A percentile compares a stretch with the other conserved stretches of the same genome.
Evolutionary conservation across 2,888 invertebrate species (phyloP).

Genomic region (Tolmerus cingulatus): DNA sequence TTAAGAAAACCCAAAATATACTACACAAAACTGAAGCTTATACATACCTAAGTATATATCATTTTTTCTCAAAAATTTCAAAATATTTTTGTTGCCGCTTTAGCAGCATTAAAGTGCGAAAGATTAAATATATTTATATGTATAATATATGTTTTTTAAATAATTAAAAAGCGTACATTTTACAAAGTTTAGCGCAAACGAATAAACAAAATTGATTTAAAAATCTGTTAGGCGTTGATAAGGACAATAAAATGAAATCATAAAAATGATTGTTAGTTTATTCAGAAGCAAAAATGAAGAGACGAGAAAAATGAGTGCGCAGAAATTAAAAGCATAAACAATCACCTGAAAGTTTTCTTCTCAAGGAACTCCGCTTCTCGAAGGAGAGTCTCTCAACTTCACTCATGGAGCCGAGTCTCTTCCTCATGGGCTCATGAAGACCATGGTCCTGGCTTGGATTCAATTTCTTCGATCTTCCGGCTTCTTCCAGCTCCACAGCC

Average conservation of each 20-base stretch:
- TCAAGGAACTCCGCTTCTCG: conserved; percentile 64
- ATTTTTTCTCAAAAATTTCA: too few relatives aligned
- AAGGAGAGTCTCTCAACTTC: conserved; percentile 64
- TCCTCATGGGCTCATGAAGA: conserved; percentile 55
- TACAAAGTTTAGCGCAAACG: neutral
- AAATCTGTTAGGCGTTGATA: neutral
- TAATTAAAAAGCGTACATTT: too few relatives aligned
- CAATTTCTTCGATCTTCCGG: conserved; percentile 64
- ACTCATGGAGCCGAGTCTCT: conserved; percentile 66
- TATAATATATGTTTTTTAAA: too few relatives aligned
- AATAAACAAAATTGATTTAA: neutral
- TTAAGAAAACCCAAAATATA: too few relatives aligned
- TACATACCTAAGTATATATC: too few relatives aligned
- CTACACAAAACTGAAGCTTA: too few relatives aligned
- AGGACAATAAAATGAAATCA: neutral
- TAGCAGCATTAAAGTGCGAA: too few relatives aligned
- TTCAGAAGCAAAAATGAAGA: neutral
- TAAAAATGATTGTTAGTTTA: neutral
- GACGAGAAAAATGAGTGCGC: neutral
- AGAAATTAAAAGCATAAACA: neutral
- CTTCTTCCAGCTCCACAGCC: conserved; percentile 78
- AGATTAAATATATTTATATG: too few relatives aligned
- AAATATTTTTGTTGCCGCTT: too few relatives aligned
- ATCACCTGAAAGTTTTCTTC: conserved; percentile 54
- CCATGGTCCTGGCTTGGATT: conserved; percentile 53